Evolutionary conservation across 2,888 invertebrate genomes (phyloP), one percentile per base, ranked within the genome.

Genomic region (Andrena bicolor): DNA sequence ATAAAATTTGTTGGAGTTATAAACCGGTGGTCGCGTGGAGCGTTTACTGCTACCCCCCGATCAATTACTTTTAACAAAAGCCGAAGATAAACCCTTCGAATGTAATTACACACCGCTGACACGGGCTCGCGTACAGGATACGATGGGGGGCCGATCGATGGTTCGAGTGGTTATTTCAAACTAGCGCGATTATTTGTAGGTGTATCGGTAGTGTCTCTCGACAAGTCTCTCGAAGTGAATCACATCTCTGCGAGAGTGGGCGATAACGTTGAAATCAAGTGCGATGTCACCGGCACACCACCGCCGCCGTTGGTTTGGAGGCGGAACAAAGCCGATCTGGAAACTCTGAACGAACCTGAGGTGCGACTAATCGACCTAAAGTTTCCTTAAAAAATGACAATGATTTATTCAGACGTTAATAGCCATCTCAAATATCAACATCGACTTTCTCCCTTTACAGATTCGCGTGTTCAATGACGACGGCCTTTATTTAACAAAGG

Each of bases 181-280:
- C 82, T 23, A 28, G 16, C 20, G 8, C 7, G 41, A 82, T 65
- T 51, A 23, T 76, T 66, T 53, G 23, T 88, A 97, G 97, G 96
- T 93, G 96, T 97, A 64, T 96, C 96, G 2, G 96, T 96, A 30
- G 96, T 96, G 16, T 95, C 96, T 0, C 92, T 97, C 93, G 96
- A 97, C 93, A 96, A 97, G 91, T 96, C 96, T 28, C 94, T 97
- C 73, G 96, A 96, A 92, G 95, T 96, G 69, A 96, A 96, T 92
- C 96, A 96, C 88, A 95, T 97, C 79, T 95, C 96, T 48, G 97
- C 97, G 2, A 95, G 96, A 66, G 96, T 97, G 23, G 97, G 96
- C 35, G 97, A 97, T 93, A 97, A 97, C 92, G 96, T 97, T 70
- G 97, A 97, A 93, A 96, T 97, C 88, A 96, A 96, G 92, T 97